Evolutionary conservation across 2,113 vertebrate genomes (phyloP).

Genomic region (Noturus placidus): DNA sequence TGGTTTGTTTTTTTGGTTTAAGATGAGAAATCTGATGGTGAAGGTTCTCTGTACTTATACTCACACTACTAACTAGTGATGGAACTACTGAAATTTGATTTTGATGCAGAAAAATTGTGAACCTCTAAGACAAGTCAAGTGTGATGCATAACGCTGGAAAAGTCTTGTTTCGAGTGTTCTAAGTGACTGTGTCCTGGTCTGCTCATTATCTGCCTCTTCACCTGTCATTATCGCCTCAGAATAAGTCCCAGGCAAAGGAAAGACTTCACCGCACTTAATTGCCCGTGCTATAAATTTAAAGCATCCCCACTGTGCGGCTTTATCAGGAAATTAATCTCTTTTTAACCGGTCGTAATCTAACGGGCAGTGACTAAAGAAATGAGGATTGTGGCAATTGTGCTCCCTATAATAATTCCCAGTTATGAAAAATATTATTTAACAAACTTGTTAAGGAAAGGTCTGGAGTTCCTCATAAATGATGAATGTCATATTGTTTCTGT

Average conservation of each 20-base stretch:
- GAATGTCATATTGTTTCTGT: neutral
- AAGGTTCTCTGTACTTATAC: neutral
- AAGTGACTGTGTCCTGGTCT: slow-evolving; percentile 35
- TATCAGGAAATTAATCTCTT: slow-evolving; percentile 59
- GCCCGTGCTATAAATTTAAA: slow-evolving; percentile 58
- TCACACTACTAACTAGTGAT: neutral
- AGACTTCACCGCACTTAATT: slow-evolving; percentile 53
- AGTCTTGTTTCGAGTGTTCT: slow-evolving; percentile 40
- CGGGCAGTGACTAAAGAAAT: slow-evolving; percentile 35
- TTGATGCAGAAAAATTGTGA: neutral
- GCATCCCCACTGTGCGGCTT: slow-evolving; percentile 48
- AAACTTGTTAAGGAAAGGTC: neutral
- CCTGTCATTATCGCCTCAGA: slow-evolving; percentile 53
- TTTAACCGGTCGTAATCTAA: slow-evolving; percentile 54
- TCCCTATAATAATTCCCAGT: neutral
- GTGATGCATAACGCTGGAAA: slow-evolving; percentile 49
- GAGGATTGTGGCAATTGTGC: neutral
- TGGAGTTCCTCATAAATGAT: neutral
- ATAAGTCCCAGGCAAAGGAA: slow-evolving; percentile 55
- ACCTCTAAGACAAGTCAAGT: neutral
- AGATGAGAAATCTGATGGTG: neutral
- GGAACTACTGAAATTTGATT: neutral
- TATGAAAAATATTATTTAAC: neutral
- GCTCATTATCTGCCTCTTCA: slow-evolving; percentile 52
- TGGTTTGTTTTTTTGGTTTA: neutral